These are phyloP conservation scores for Chelon labrosus DNA, from an alignment of 2,797 vertebrate species.

Conservation along the genomic window DNA sequence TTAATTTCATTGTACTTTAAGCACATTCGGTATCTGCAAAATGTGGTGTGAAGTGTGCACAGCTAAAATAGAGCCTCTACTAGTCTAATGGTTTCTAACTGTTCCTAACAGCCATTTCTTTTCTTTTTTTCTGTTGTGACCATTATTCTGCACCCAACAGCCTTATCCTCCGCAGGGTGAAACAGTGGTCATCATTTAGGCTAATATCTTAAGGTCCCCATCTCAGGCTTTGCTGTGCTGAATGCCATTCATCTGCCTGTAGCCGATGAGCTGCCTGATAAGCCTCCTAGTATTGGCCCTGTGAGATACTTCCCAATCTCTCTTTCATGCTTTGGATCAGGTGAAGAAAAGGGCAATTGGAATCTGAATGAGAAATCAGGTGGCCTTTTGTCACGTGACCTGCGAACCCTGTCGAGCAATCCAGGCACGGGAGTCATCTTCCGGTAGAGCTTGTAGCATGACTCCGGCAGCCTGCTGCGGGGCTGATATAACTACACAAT, in stretches of 20 bases:
- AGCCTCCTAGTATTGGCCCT: conserved; percentile 44
- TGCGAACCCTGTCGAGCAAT: conserved; percentile 22
- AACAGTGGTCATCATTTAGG: conserved; percentile 51
- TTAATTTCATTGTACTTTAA: not conserved
- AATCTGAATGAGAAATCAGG: conserved; percentile 54
- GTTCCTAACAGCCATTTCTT: not conserved
- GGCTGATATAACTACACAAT: not conserved
- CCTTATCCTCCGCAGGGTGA: conserved; percentile 26
- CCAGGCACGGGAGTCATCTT: conserved; percentile 22
- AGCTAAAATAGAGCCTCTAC: not conserved
- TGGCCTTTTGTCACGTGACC: conserved; percentile 55
- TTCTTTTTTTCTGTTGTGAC: conserved; percentile 4
- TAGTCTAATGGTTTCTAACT: conserved; percentile 3
- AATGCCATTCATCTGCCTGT: conserved; percentile 56
- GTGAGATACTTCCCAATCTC: conserved; percentile 37
- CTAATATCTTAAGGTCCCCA: conserved; percentile 55
- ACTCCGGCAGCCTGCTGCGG: not conserved
- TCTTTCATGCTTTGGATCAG: conserved; percentile 31
- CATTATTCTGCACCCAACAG: conserved; percentile 28
- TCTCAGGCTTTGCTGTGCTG: conserved; percentile 38
- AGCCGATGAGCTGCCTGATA: conserved; percentile 57
- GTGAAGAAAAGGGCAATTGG: conserved; percentile 55
- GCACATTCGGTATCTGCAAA: conserved; percentile 7
- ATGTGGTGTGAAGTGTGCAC: not conserved
- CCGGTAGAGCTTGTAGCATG: not conserved